Base-by-base conservation (phyloP, 2,113 vertebrate species). In the Otolemur garnettii region DNA sequence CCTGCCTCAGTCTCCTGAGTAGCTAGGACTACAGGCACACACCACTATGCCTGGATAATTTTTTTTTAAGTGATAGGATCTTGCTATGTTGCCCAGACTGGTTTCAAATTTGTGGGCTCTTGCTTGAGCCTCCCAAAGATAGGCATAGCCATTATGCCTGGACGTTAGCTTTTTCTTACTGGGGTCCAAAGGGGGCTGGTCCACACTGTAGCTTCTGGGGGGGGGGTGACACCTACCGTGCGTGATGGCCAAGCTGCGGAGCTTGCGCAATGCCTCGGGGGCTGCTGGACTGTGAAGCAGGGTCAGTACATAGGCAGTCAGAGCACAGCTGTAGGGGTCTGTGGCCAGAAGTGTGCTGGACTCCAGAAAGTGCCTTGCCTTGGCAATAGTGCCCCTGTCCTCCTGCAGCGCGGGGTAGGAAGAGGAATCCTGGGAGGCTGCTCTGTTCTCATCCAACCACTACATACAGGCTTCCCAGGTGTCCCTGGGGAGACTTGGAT, bases 241-340 rank as follows among this genome's bases (percentile, higher is more conserved):
- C 10, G 98, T 99, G 93, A 99, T 99, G 71, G 99, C 99, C 99
- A 99, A 98, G 98, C 99, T 98, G 98, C 99, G 99, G 98, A 99
- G 99, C 69, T 98, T 99, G 3, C 98, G 98, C 96, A 99, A 98
- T 0, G 98, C 98, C 6, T 97, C 94, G 0, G 98, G 98, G 0
- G 99, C 99, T 0, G 98, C 98, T 0, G 98, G 98, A 93, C 99
- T 99, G 93, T 98, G 98, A 0, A 99, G 98, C 91, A 99, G 98
- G 1, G 98, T 98, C 97, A 99, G 98, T 21, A 98, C 98, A 0
- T 99, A 99, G 0, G 99, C 98, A 0, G 90, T 99, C 97, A 99
- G 97, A 59, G 99, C 99, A 0, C 99, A 99, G 42, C 99, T 99
- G 98, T 99, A 99, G 0, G 99, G 99, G n/a, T 99, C 99, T 8